These are phyloP conservation scores for Drosophila limbata DNA, from an alignment of 2,888 invertebrate genomes.

Conservation along the genomic window DNA sequence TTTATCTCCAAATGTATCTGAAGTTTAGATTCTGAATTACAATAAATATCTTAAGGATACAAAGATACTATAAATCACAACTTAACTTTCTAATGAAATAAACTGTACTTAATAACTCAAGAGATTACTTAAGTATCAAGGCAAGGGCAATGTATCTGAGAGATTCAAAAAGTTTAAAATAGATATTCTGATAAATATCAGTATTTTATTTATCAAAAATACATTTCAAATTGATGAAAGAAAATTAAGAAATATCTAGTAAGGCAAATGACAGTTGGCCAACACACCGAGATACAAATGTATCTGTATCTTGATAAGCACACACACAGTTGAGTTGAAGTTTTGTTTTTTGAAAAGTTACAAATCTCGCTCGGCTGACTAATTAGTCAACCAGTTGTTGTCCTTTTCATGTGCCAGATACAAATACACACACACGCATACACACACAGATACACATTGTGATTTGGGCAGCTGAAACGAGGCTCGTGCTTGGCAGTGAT, in stretches of 20 bases:
- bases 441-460: slow-evolving; percentile 11
- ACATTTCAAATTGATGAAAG: background rate
- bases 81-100: no score
- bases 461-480: slow-evolving; percentile 50
- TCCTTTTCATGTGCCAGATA: slow-evolving; percentile 41
- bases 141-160: background rate
- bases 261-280: slow-evolving; percentile 1
- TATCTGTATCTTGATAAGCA: slow-evolving; percentile 18
- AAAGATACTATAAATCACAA: background rate
- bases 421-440: slow-evolving; percentile 19
- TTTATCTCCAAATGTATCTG: background rate
- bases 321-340: background rate
- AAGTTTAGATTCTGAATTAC: background rate
- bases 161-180: background rate
- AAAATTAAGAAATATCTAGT: background rate
- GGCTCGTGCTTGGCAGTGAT: slow-evolving; percentile 68
- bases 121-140: background rate
- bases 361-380: slow-evolving; percentile 41
- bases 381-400: slow-evolving; percentile 58
- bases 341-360: slow-evolving; percentile 28
- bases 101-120: no score
- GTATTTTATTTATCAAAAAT: background rate
- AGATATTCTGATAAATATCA: background rate
- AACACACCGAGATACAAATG: slow-evolving; percentile 35
- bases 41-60: background rate